phyloP scores from a whole-genome alignment of 2,113 vertebrate genomes.

The Halcyon malimbica region DNA sequence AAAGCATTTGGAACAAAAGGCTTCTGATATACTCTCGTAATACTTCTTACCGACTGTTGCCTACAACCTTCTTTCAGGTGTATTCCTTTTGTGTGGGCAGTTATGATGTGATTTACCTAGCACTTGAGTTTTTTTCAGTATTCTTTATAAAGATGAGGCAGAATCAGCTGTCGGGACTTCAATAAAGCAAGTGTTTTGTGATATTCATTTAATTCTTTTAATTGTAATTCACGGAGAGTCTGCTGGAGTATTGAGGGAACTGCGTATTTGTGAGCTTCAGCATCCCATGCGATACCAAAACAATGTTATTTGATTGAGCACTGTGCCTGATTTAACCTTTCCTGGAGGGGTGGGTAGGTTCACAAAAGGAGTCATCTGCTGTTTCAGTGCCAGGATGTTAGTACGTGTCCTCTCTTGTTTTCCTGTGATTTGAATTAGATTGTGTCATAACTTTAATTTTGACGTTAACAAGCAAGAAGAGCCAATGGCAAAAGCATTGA shows the following conservation, averaged over 20 bases:
- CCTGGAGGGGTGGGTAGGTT: background rate
- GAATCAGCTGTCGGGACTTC: background rate
- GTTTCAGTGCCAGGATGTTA: background rate
- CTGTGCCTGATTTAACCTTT: background rate
- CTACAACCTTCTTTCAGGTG: background rate
- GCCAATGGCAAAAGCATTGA: background rate
- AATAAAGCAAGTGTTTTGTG: background rate
- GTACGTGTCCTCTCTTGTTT: background rate
- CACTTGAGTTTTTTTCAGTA: background rate
- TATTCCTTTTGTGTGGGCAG: background rate
- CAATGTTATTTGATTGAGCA: background rate
- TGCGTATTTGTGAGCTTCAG: background rate
- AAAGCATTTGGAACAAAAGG: background rate
- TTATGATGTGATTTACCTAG: background rate
- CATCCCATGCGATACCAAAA: background rate
- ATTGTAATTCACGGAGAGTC: background rate
- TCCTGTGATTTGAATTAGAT: background rate
- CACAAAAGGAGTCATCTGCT: background rate
- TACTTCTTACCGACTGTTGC: fast-evolving
- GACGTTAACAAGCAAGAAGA: background rate
- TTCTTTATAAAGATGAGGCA: background rate
- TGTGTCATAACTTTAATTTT: background rate
- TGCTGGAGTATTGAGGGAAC: background rate
- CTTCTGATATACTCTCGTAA: background rate
- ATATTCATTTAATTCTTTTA: background rate